Evolutionary conservation across 2,888 invertebrate genomes (phyloP).

Genomic region (Polymixis flavicincta): DNA sequence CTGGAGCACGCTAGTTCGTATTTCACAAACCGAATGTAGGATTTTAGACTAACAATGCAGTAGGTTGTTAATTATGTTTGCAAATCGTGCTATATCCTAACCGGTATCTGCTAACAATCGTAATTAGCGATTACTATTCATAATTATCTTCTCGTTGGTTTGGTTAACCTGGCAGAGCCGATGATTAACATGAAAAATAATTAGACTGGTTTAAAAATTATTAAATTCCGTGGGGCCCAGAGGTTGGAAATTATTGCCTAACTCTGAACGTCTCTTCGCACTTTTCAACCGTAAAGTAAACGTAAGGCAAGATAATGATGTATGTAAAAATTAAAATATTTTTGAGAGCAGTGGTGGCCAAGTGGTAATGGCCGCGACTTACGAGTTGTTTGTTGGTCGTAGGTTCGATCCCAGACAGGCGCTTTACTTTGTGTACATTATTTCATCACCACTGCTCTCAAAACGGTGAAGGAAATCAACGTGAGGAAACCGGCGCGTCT

Average conservation of each 20-base stretch:
- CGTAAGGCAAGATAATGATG: no score
- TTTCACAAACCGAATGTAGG: conserved; percentile 28
- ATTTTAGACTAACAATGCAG: no score
- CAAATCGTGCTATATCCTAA: conserved; percentile 10
- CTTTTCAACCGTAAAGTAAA: not conserved
- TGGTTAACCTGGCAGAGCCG: not conserved
- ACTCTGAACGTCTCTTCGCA: not conserved
- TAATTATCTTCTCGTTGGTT: not conserved
- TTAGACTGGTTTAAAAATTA: not conserved
- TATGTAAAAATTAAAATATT: no score
- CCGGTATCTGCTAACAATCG: conserved; percentile 12
- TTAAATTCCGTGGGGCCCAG: not conserved
- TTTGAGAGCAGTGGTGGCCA: no score
- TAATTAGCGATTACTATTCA: conserved; percentile 17
- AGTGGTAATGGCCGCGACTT: no score
- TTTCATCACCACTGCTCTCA: no score
- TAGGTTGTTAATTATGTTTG: no score
- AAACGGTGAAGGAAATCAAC: no score
- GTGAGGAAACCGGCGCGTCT: no score
- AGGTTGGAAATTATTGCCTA: not conserved
- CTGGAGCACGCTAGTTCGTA: conserved; percentile 1
- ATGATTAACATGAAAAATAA: not conserved
- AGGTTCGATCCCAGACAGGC: no score
- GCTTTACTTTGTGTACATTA: no score
- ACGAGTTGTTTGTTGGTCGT: no score